phyloP scores from a whole-genome alignment of 2,797 vertebrate genomes.

The Clarias pachynema region DNA sequence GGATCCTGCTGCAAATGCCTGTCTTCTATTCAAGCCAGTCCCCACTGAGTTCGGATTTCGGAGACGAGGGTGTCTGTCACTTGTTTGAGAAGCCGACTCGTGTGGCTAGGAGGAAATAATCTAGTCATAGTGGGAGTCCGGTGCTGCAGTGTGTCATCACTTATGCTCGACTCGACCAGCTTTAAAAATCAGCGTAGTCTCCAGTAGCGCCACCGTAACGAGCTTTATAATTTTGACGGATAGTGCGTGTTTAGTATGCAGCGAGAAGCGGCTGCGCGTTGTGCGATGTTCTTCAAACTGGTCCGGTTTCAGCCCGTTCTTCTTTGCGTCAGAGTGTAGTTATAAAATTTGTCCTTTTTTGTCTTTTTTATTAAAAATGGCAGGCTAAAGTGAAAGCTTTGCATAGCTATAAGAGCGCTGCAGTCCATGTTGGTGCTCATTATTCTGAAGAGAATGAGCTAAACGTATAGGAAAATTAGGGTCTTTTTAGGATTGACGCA shows the following conservation, averaged over 20 bases:
- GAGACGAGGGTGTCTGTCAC: conserved; percentile 29
- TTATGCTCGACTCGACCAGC: conserved; percentile 28
- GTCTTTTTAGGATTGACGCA: neutral
- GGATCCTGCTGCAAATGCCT: neutral
- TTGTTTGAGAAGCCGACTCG: conserved; percentile 8
- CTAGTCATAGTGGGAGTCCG: conserved; percentile 36
- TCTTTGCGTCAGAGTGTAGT: neutral
- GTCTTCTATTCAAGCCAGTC: neutral
- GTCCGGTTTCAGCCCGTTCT: conserved; percentile 40
- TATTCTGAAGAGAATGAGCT: neutral
- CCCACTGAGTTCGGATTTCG: conserved; percentile 23
- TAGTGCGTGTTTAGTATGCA: conserved; percentile 53
- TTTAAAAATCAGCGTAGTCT: conserved; percentile 25
- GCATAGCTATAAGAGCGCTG: neutral
- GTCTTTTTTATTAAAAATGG: neutral
- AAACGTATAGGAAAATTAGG: conserved; percentile 4
- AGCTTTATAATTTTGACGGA: conserved; percentile 42
- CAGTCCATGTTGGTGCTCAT: neutral
- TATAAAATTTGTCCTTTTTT: neutral
- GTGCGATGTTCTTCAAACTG: conserved; percentile 43
- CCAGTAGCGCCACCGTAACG: conserved; percentile 31
- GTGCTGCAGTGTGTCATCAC: conserved; percentile 45
- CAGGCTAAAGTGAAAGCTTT: neutral
- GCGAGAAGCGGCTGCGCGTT: conserved; percentile 39
- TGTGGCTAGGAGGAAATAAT: conserved; percentile 46